These are phyloP conservation scores for Tauraco erythrolophus DNA, from an alignment of 2,113 vertebrate genomes.

Conservation along the genomic window DNA sequence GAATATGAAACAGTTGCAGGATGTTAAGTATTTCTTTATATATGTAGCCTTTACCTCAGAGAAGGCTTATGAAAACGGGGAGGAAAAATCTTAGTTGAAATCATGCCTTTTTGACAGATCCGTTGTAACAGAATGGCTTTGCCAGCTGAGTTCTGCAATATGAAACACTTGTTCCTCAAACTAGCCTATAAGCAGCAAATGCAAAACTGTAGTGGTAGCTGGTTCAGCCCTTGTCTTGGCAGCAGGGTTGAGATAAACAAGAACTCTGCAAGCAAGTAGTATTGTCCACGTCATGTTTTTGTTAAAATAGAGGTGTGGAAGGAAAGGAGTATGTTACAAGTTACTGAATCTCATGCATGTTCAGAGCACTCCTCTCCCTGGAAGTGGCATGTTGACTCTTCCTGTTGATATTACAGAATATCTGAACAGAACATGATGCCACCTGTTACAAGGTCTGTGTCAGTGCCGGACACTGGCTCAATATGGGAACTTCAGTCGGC, in stretches of 20 bases:
- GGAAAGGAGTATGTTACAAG: constrained; percentile 3
- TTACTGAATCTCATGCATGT: not conserved
- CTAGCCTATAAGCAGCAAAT: not conserved
- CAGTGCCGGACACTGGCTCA: constrained; percentile 92
- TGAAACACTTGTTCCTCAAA: not conserved
- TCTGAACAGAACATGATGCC: constrained; percentile 92
- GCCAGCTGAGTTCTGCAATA: not conserved
- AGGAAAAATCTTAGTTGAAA: not conserved
- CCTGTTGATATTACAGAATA: constrained; percentile 81
- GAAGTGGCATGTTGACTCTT: constrained; percentile 39
- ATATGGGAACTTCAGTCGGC: constrained; percentile 97
- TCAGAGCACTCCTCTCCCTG: constrained; percentile 11
- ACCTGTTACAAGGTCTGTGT: constrained; percentile 90
- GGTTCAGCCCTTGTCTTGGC: not conserved
- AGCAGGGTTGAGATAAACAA: not conserved
- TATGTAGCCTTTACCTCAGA: not conserved
- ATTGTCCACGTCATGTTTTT: not conserved
- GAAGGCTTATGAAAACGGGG: not conserved
- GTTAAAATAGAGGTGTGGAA: constrained; percentile 25
- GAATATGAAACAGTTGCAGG: not conserved
- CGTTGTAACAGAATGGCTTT: not conserved
- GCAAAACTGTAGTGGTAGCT: not conserved
- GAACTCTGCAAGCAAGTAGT: not conserved
- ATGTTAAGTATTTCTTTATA: not conserved
- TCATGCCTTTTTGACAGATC: not conserved